Conservation (phyloP, 2,797 vertebrate genomes). For the Etheostoma nigrum region DNA sequence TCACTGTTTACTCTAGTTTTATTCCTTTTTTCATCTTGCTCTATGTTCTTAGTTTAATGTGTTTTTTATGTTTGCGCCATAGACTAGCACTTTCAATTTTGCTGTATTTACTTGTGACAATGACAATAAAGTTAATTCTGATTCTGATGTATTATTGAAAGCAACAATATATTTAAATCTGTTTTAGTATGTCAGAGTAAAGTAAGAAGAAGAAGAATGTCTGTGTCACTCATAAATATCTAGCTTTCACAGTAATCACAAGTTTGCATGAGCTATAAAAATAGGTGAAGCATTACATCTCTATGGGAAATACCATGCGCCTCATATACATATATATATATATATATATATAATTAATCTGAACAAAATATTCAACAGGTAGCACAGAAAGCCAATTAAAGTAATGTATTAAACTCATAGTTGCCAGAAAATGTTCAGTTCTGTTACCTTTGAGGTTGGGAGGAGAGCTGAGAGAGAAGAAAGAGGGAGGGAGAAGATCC, state of each 20-base stretch:
- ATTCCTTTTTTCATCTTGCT: too few relatives aligned
- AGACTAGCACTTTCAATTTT: too few relatives aligned
- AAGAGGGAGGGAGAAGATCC: constrained; percentile 72
- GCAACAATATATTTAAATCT: neutral
- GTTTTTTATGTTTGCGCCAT: too few relatives aligned
- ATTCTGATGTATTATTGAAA: neutral
- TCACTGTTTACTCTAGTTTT: too few relatives aligned
- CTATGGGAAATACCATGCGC: too few relatives aligned
- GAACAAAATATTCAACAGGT: constrained; percentile 3
- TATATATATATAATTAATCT: too few relatives aligned
- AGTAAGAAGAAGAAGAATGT: neutral
- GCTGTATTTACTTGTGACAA: too few relatives aligned
- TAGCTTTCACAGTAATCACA: neutral
- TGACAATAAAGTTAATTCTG: too few relatives aligned
- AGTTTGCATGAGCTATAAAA: too few relatives aligned
- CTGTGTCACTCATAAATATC: neutral
- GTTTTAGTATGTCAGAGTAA: neutral
- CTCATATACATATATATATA: too few relatives aligned
- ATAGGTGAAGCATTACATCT: neutral
- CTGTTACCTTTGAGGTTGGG: constrained; percentile 77
- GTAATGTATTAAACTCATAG: neutral
- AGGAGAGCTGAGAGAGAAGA: constrained; percentile 78
- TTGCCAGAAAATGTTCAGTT: neutral
- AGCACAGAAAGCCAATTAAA: neutral
- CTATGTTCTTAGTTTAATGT: too few relatives aligned